A percentile compares a stretch with the other conserved stretches of the same genome.
phyloP scores from a whole-genome alignment of 2,888 invertebrate species.

The Andrena bicolor region DNA sequence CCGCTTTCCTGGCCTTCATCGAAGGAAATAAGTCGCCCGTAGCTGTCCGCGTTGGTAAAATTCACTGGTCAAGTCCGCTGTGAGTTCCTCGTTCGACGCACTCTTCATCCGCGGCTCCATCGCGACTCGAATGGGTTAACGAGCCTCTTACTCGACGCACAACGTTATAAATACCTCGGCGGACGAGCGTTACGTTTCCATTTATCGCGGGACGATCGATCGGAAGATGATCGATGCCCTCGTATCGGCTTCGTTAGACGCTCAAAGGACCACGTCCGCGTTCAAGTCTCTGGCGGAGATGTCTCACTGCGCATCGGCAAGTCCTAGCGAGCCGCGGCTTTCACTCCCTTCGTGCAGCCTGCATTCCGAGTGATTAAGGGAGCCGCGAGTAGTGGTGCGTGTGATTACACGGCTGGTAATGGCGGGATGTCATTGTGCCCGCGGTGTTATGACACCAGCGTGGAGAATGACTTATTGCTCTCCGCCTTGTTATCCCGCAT shows the following conservation, averaged over 20 bases:
- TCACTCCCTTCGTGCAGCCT: slow-evolving; percentile 66
- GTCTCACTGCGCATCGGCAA: neutral
- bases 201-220: slow-evolving; percentile 1
- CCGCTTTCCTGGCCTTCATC: slow-evolving; percentile 17
- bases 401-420: slow-evolving; percentile 38
- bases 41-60: neutral
- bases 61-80: neutral
- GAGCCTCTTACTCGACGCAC: neutral
- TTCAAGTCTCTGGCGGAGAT: slow-evolving; percentile 1
- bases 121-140: neutral
- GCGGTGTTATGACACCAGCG: slow-evolving; percentile 61
- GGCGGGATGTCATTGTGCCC: slow-evolving; percentile 61
- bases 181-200: neutral
- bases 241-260: slow-evolving; percentile 45
- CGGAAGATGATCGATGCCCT: slow-evolving; percentile 48
- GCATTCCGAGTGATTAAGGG: slow-evolving; percentile 70
- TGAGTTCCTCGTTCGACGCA: neutral
- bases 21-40: slow-evolving; percentile 22
- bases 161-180: neutral
- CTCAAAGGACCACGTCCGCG: slow-evolving; percentile 42
- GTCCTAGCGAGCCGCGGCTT: slow-evolving; percentile 58
- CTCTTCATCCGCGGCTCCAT: neutral
- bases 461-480: slow-evolving; percentile 34
- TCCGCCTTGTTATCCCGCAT: slow-evolving; percentile 40
- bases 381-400: slow-evolving; percentile 49